Evolutionary conservation across 2,113 vertebrate genomes (phyloP).

Genomic region (Puntigrus tetrazona): DNA sequence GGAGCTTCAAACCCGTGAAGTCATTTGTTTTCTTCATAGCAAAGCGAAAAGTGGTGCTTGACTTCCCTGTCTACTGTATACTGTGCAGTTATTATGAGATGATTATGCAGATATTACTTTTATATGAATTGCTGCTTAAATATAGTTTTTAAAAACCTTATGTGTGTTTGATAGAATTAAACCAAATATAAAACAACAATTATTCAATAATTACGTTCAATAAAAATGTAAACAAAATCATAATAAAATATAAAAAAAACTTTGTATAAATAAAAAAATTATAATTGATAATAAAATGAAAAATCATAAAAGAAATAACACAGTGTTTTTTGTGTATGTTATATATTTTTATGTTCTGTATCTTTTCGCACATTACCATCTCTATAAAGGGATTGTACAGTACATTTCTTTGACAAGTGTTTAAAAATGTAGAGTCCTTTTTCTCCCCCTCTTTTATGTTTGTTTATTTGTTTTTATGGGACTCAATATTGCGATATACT

Average conservation of each 20-base stretch:
- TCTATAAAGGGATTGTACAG: too few relatives aligned
- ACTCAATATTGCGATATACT: too few relatives aligned
- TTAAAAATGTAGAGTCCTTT: too few relatives aligned
- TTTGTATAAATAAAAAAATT: too few relatives aligned
- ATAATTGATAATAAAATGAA: neutral
- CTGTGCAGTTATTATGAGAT: neutral
- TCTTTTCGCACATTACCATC: too few relatives aligned
- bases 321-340: too few relatives aligned
- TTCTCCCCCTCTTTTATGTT: too few relatives aligned
- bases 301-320: neutral
- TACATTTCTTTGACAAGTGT: too few relatives aligned
- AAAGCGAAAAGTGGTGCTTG: neutral
- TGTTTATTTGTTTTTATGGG: too few relatives aligned
- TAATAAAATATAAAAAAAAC: too few relatives aligned
- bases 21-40: neutral
- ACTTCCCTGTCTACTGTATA: neutral
- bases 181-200: neutral
- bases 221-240: neutral
- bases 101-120: neutral
- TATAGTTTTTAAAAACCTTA: neutral
- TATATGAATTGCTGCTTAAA: neutral
- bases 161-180: neutral
- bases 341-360: too few relatives aligned
- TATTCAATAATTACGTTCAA: neutral
- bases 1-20: neutral